Evolutionary conservation across 2,888 invertebrate genomes (phyloP).

Genomic region (Aphodius sticticus): DNA sequence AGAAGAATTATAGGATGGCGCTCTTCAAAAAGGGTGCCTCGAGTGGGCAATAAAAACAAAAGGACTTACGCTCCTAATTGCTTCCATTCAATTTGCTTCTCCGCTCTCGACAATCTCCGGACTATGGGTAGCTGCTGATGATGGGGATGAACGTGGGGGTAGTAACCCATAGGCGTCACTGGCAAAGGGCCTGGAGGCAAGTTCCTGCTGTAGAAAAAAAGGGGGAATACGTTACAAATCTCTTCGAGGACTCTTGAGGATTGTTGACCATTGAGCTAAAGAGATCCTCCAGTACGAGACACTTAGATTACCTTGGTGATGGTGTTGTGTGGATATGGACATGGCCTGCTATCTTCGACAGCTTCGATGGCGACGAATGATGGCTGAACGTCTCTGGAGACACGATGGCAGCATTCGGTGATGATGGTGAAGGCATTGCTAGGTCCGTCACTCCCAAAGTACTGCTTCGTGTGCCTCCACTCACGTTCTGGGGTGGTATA

Average conservation of each 20-base stretch:
- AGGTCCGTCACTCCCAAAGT: conserved; percentile 63
- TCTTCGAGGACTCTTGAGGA: not conserved
- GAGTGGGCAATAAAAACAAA: conserved; percentile 17
- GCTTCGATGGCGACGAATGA: conserved; percentile 69
- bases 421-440: conserved; percentile 78
- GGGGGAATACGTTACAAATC: conserved; percentile 1
- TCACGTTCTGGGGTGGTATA: conserved; percentile 70
- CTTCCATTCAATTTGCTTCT: conserved; percentile 68
- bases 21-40: conserved; percentile 8
- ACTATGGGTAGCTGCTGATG: conserved; percentile 65
- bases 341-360: conserved; percentile 55
- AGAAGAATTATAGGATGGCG: not conserved
- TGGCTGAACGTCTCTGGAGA: conserved; percentile 78
- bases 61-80: conserved; percentile 74
- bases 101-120: conserved; percentile 64
- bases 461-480: conserved; percentile 69
- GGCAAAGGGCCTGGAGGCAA: conserved; percentile 63
- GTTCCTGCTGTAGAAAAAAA: conserved; percentile 45
- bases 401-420: conserved; percentile 76
- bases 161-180: conserved; percentile 66
- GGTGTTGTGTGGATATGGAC: conserved; percentile 67
- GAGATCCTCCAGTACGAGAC: conserved; percentile 19
- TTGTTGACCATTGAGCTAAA: conserved; percentile 4
- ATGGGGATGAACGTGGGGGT: conserved; percentile 54
- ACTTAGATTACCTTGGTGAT: conserved; percentile 60